Evolutionary conservation across 92 coral and sea anemone genomes (phyloP), one percentile per base, ranked within the genome.

Genomic region (Palythoa caribaeorum): DNA sequence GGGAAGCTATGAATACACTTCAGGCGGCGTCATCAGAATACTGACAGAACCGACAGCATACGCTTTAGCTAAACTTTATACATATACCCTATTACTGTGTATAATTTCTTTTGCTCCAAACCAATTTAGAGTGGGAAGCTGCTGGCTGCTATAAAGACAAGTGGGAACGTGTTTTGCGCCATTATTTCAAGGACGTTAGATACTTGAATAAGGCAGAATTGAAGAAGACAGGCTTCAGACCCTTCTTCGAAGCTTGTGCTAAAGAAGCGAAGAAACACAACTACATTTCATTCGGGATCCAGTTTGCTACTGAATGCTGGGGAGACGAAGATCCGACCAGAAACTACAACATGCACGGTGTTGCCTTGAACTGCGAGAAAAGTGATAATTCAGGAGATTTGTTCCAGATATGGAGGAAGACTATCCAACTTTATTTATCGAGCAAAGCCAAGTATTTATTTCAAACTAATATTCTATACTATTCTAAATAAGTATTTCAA

Each of bases 361-460:
- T 52, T 20, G 80, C 80, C 3, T 12, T 37, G 7, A 76, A 76
- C 80, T 76, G 80, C n/a, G 65, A 76, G 80, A 76, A 19, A 6
- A 74, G 78, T 48, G 36, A 73, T 40, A 44, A 39, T 15, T 2
- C n/a, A 39, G 55, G 55, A 10, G 80, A 76, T 76, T 21, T 76
- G 63, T 76, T 76, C 54, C 80, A 76, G n/a, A 11, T 76, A 28
- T 52, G 80, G 80, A 19, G 65, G 80, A 52, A 20, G 66, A 9
- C 21, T 76, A 2, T 76, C 80, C 20, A 74, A 74, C 78, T 74
- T 15, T 74, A 74, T 74, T n/a, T 74, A 74, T n/a, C 55, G 78
- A 19, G 78, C 80, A 17, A 76, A 76, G 38, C 80, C 80, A 48
- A 76, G 80, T 76, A 76, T 71, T 71, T 37, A 35, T 66, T n/a